phyloP scores from a whole-genome alignment of 1,140 invertebrate species.

The Zophobas atratus region DNA sequence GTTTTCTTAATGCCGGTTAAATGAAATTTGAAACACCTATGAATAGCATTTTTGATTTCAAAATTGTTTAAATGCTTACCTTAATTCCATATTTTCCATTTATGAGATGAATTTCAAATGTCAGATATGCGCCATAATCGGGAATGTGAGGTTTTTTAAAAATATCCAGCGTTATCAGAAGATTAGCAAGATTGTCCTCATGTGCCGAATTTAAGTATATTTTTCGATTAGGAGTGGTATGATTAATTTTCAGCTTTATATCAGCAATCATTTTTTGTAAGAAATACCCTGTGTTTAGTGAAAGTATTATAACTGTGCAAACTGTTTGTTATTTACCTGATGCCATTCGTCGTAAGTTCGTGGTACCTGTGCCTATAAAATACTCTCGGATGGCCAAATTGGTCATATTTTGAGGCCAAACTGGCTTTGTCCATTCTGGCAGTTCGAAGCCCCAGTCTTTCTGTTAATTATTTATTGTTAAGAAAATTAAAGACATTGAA shows the following conservation, averaged over 20 bases:
- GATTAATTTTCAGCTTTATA: constrained; percentile 70
- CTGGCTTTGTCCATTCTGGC: constrained; percentile 75
- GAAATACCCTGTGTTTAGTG: constrained; percentile 65
- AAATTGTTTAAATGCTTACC: constrained; percentile 30
- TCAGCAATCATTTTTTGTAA: constrained; percentile 76
- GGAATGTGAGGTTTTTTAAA: constrained; percentile 76
- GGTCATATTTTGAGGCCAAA: constrained; percentile 74
- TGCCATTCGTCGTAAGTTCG: constrained; percentile 52
- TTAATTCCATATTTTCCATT: constrained; percentile 54
- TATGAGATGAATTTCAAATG: constrained; percentile 58
- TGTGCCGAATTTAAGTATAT: constrained; percentile 81
- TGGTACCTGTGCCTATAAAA: constrained; percentile 52
- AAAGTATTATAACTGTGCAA: neutral
- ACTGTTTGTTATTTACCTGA: neutral
- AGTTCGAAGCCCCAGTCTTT: constrained; percentile 72
- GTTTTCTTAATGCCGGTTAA: too few relatives aligned
- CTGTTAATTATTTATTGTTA: constrained; percentile 26
- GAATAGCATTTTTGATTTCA: too few relatives aligned
- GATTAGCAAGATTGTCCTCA: constrained; percentile 80
- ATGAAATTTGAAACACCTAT: too few relatives aligned
- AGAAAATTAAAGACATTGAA: too few relatives aligned
- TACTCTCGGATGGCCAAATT: constrained; percentile 67
- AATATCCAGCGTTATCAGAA: constrained; percentile 76
- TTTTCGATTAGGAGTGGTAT: constrained; percentile 71
- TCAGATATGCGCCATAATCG: constrained; percentile 69